These are phyloP conservation scores for Labeo catla DNA, from an alignment of 2,113 vertebrate species.

Conservation along the genomic window DNA sequence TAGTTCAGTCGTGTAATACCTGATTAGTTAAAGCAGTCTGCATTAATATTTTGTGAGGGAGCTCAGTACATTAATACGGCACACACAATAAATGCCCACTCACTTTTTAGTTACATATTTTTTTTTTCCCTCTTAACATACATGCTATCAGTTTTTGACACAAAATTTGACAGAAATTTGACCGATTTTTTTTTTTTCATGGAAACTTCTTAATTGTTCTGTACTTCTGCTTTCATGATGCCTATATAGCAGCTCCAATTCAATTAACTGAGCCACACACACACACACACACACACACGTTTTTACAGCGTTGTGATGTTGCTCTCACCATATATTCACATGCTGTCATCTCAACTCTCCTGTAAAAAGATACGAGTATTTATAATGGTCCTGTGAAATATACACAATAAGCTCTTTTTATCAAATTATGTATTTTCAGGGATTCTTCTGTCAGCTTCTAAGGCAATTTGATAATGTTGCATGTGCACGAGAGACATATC, in stretches of 20 bases:
- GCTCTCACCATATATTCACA: background rate
- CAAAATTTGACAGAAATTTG: background rate
- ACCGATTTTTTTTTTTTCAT: no score
- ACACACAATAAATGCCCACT: background rate
- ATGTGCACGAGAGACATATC: background rate
- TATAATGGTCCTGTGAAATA: background rate
- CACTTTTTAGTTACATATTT: background rate
- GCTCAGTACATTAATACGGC: background rate
- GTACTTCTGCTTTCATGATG: background rate
- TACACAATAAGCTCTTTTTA: background rate
- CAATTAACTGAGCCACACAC: background rate
- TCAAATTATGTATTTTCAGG: background rate
- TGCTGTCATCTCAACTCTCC: background rate
- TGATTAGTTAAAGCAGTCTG: background rate
- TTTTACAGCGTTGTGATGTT: background rate
- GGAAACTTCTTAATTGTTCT: background rate
- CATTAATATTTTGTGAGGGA: background rate
- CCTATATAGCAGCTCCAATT: background rate
- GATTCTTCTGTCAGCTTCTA: background rate
- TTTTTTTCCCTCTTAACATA: background rate
- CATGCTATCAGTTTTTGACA: background rate
- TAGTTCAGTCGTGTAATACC: background rate
- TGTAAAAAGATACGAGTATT: background rate
- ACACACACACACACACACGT: background rate
- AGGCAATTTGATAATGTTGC: background rate